A percentile compares a stretch with the other conserved stretches of the same genome.
phyloP scores from a whole-genome alignment of 2,113 vertebrate genomes.

The Eonycteris spelaea region DNA sequence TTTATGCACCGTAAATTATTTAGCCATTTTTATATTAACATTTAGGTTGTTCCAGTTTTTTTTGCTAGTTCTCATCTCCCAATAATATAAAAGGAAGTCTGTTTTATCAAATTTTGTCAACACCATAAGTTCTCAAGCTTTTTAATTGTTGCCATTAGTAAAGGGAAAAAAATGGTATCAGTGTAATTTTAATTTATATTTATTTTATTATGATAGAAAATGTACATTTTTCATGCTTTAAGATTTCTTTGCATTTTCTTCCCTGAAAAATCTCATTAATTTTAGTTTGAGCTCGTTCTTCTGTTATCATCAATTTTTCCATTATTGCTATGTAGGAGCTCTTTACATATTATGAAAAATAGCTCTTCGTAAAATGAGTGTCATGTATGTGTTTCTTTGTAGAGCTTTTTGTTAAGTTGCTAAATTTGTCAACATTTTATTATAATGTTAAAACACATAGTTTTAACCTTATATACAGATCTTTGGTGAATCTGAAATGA shows the following conservation, averaged over 20 bases:
- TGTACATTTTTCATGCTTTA: not conserved
- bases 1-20: too few relatives aligned
- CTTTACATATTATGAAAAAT: not conserved
- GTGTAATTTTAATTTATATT: not conserved
- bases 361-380: not conserved
- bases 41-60: too few relatives aligned
- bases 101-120: not conserved
- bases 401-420: not conserved
- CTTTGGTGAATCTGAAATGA: not conserved
- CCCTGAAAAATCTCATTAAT: not conserved
- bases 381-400: not conserved
- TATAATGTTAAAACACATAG: not conserved
- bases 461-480: not conserved
- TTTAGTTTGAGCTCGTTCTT: not conserved
- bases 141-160: not conserved
- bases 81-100: not conserved
- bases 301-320: not conserved
- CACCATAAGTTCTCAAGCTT: not conserved
- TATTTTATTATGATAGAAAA: not conserved
- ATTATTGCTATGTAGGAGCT: not conserved
- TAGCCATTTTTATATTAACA: too few relatives aligned
- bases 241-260: not conserved
- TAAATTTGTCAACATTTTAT: not conserved
- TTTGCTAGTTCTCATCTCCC: too few relatives aligned
- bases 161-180: not conserved